Evolutionary conservation across 2,113 vertebrate species (phyloP), one percentile per base, ranked within the genome.

Genomic region (Pseudorectes ferrugineus): DNA sequence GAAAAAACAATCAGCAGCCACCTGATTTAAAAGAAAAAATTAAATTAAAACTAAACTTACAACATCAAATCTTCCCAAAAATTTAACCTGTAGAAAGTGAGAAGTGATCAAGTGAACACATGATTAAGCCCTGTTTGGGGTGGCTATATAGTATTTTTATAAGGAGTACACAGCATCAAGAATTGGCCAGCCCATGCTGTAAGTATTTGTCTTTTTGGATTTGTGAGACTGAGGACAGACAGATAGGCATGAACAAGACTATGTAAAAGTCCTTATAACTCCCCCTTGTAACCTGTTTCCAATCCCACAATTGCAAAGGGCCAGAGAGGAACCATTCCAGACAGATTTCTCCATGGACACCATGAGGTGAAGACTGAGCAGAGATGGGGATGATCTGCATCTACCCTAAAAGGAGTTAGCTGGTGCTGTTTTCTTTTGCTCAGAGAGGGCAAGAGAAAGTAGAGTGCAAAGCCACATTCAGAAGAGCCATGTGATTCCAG

Each of bases 1-100:
- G 94, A 73, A 91, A 96, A 92, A 89, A 95, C 23, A 79, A 96
- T 43, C 80, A 97, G 72, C 59, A 97, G 65, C 46, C 94, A 97
- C 96, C 97, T 97, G 85, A 68, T 94, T 66, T 73, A 81, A 93
- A 82, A 86, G 65, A 92, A 85, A 92, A 85, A 79, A 45, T 17
- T 38, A 63, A 73, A 85, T 97, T 88, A 96, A 79, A 91, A 82
- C 48, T 58, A 51, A 33, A 66, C 36, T 72, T 62, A 38, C 21
- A 94, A n/a, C 12, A 61, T 57, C 21, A 33, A 82, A 54, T 15
- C 25, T 76, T 48, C 28, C 48, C 12, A 72, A 66, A 92, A 84
- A 82, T 26, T 22, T 59, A 79, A 29, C 68, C 26, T 84, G 11
- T 35, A 51, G 52, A 48, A 92, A 68, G 16, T 57, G n/a, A 46